phyloP scores from a whole-genome alignment of 2,888 invertebrate species.

The Abrostola tripartita region DNA sequence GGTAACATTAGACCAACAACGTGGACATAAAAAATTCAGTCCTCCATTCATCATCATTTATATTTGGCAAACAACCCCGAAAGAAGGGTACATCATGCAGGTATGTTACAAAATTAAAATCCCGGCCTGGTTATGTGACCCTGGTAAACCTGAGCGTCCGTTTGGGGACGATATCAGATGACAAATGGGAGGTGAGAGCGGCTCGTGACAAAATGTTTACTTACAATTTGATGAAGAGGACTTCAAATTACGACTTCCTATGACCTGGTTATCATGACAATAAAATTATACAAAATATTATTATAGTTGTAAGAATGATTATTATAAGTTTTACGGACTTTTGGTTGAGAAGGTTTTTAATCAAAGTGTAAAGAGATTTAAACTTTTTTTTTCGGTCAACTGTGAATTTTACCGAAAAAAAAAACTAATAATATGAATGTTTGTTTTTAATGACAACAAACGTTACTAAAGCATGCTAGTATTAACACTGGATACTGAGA shows the following conservation, averaged over 20 bases:
- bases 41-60: conserved; percentile 44
- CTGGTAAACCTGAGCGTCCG: conserved; percentile 37
- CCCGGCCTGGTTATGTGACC: conserved; percentile 28
- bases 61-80: conserved; percentile 45
- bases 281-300: not conserved
- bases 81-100: conserved; percentile 33
- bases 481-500: no score
- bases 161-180: conserved; percentile 40
- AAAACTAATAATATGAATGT: no score
- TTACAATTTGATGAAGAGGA: conserved; percentile 9
- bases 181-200: conserved; percentile 47
- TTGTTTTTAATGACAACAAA: no score
- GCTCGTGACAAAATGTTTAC: conserved; percentile 32
- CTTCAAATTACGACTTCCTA: not conserved
- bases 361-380: not conserved
- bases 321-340: no score
- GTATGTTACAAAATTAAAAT: conserved; percentile 44
- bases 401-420: not conserved
- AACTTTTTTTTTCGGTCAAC: not conserved
- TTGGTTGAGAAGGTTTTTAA: no score
- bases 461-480: no score
- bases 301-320: not conserved
- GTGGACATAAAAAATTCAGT: conserved; percentile 18
- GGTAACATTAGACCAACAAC: conserved; percentile 23
- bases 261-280: not conserved